Conservation (phyloP, 2,888 invertebrate genomes). For the Drosophila recens region DNA sequence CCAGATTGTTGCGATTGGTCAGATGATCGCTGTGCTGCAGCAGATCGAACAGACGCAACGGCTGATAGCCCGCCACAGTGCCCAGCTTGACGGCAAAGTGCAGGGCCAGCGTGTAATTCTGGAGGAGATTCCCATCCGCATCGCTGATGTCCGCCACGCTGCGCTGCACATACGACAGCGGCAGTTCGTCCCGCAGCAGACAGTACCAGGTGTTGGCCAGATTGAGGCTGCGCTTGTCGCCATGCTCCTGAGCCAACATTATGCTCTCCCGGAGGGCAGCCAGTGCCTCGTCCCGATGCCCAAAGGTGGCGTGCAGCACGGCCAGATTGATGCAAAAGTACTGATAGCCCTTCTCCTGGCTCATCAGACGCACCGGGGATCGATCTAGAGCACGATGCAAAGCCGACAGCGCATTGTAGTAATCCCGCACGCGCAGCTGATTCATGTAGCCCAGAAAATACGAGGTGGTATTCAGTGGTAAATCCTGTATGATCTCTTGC, state of each 20-base stretch:
- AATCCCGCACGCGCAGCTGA: conserved; percentile 94
- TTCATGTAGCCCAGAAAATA: conserved; percentile 97
- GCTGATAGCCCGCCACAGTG: conserved; percentile 86
- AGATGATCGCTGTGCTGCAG: conserved; percentile 93
- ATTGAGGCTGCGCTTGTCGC: conserved; percentile 93
- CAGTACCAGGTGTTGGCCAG: conserved; percentile 94
- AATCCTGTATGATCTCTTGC: conserved; percentile 84
- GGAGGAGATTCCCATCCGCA: conserved; percentile 88
- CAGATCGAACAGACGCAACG: conserved; percentile 87
- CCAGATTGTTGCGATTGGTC: conserved; percentile 93
- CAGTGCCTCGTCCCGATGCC: conserved; percentile 90
- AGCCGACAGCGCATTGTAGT: conserved; percentile 86
- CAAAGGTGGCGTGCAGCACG: conserved; percentile 93
- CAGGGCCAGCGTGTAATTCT: conserved; percentile 90
- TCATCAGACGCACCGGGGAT: conserved; percentile 89
- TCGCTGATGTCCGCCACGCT: conserved; percentile 74
- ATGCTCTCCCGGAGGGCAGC: conserved; percentile 94
- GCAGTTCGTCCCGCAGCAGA: conserved; percentile 85
- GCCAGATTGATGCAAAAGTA: conserved; percentile 97
- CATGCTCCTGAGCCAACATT: conserved; percentile 94
- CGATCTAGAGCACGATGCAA: conserved; percentile 90
- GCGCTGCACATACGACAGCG: conserved; percentile 80
- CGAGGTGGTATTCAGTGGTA: conserved; percentile 83
- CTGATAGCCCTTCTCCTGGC: conserved; percentile 91
- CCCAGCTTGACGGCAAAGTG: conserved; percentile 92